Evolutionary conservation across 2,113 vertebrate species (phyloP), one percentile per base, ranked within the genome.

Genomic region (Limanda limanda): DNA sequence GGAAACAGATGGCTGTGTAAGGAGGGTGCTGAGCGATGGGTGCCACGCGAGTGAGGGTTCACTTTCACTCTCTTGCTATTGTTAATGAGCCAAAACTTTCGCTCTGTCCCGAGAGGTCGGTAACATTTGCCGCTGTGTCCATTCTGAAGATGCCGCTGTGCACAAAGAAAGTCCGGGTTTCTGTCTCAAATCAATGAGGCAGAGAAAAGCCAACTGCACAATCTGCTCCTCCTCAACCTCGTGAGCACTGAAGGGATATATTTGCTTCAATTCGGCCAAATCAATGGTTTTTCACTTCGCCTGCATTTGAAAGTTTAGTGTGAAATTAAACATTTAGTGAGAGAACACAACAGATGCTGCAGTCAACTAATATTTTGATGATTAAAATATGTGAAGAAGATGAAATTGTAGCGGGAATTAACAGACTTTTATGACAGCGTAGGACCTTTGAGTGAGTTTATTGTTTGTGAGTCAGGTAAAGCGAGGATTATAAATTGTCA

Each of bases 1-100:
- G 81, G 79, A 89, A 88, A 89, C 85, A 89, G 71, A 82, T 90
- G 88, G 85, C 79, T 75, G 83, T 71, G 69, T 78, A 84, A 86
- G 86, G 73, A 77, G 77, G 63, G 68, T 74, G 83, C 66, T 83
- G 90, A 88, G 67, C 65, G 89, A 92, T 40, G 58, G 57, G 58
- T 59, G 78, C 67, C 82, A 89, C 83, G 75, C n/a, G 14, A 77
- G 65, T 21, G 68, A 81, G 40, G 80, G 78, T 72, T 92, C 86
- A 48, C 80, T 86, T 86, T 37, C 31, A 90, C 57, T 42, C 51
- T 83, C 58, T 57, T 69, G 78, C 81, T 72, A 79, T 88, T 88
- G 82, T 86, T 87, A 86, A 82, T 77, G 65, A 88, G 70, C 40
- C 64, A 74, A 70, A 80, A 78, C 67, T 68, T 82, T 80, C 55